Base-by-base conservation (phyloP, 2,113 vertebrate species). In the Trichechus manatus region DNA sequence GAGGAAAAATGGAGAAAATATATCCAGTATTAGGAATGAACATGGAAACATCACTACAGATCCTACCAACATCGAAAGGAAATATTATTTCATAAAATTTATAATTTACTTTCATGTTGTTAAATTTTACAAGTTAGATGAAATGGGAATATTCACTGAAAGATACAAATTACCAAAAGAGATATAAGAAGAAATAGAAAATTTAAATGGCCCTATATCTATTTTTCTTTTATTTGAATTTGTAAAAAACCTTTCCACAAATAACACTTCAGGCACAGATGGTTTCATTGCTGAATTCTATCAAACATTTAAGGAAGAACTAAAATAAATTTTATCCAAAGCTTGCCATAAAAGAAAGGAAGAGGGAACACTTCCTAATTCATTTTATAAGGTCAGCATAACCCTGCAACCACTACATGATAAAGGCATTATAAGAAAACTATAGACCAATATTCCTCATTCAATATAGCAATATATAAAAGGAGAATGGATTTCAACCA, bases 141-240 rank as follows among this genome's bases (percentile, higher is more conserved):
- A 94, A 80, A 91, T 42, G 63, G 42, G 17, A 59, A 68, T 61
- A 85, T 89, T 88, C 42, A 23, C 59, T 2, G 11, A 85, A 89
- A 79, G 29, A 79, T 9, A 84, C 6, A 92, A 92, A 92, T 89
- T 79, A 89, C 23, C n/a, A 64, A 95, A 85, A 92, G 1, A 47
- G 85, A 61, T 11, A 56, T 70, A 39, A 74, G 83, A 88, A 88
- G 50, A 88, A 92, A 88, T 2, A 90, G 14, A 81, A 93, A 64
- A 56, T 81, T 86, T 87, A 10, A 84, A 79, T 6, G 44, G 23
- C 70, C 75, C 19, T 91, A 39, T 25, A 82, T 15, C 10, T 42
- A 56, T 77, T 90, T 42, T 87, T 85, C 86, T 42, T 83, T 63
- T 89, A 95, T 82, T 0, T 63, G 68, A 91, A 82, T 70, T 75